A percentile compares a stretch with the other conserved stretches of the same genome.
phyloP scores from a whole-genome alignment of 2,797 vertebrate species.

The Microchirus variegatus region DNA sequence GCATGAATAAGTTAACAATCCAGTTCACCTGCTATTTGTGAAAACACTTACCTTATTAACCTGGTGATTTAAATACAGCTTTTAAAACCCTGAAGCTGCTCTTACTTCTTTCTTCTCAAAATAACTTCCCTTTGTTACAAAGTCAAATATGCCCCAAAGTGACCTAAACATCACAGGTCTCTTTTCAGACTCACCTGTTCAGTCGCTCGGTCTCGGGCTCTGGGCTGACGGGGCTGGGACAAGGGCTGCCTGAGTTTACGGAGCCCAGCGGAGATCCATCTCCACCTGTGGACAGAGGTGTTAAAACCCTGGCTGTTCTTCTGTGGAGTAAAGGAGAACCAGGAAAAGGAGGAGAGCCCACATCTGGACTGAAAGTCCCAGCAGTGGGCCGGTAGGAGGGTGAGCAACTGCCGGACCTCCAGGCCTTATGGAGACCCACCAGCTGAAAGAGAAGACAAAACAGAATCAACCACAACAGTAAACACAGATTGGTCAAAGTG shows the following conservation, averaged over 20 bases:
- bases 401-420: constrained; percentile 65
- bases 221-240: constrained; percentile 50
- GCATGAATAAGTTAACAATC: no score
- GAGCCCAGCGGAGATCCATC: constrained; percentile 60
- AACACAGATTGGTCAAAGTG: background rate
- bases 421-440: constrained; percentile 75
- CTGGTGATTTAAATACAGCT: no score
- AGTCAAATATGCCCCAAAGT: no score
- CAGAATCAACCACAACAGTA: background rate
- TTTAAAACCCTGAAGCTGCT: no score
- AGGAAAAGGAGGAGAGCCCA: constrained; percentile 74
- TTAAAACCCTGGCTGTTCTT: constrained; percentile 58
- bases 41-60: no score
- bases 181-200: constrained; percentile 76
- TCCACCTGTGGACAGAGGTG: constrained; percentile 58
- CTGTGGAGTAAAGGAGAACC: constrained; percentile 77
- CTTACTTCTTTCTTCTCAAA: no score
- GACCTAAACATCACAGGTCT: background rate
- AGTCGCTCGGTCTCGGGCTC: constrained; percentile 81
- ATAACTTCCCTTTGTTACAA: no score
- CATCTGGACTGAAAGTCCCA: constrained; percentile 62
- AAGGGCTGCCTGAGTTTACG: constrained; percentile 45
- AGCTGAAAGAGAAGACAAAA: constrained; percentile 65
- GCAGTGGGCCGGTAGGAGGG: constrained; percentile 61
- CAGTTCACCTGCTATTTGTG: no score